Evolutionary conservation across 2,797 vertebrate species (phyloP), one percentile per base, ranked within the genome.

Genomic region (Amphiprion clarkii): DNA sequence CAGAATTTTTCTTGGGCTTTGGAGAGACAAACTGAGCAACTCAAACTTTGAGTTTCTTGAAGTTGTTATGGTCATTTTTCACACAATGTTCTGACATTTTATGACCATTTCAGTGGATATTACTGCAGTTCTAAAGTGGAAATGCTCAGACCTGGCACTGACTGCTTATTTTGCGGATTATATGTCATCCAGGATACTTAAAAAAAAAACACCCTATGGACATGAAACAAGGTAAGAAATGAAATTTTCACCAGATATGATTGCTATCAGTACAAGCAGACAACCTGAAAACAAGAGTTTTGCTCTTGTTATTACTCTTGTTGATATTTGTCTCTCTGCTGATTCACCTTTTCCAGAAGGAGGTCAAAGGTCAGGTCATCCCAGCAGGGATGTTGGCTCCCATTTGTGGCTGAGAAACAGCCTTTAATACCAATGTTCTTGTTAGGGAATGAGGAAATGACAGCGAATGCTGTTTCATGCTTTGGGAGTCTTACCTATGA

Each of bases 401-500:
- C 51, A 16, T 51, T 46, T 33, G 44, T 27, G 16, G 13, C 60
- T 49, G 33, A 67, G 39, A 42, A 19, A 19, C 52, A 3, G 48
- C n/a, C 27, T 85, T 64, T 52, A 46, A 42, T 16, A 54, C 2
- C 19, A 21, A 52, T 54, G 8, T 10, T 61, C 49, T 44, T 46
- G 6, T 44, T 44, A 46, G 21, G 27, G 42, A 23, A 52, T 7
- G 9, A 23, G n/a, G 48, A n/a, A 49, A 21, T 11, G n/a, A 49
- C 2, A 19, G 2, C 21, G 19, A 4, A 49, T 8, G 7, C 46
- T 6, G 49, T 51, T 23, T 23, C 8, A 23, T 21, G 29, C 6
- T 21, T 1, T n/a, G 25, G 6, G 54, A 29, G 55, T 56, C 78
- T 51, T 68, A 98, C 97, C 97, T 94, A 95, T 84, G 73, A 92